Evolutionary conservation across 2,797 vertebrate genomes (phyloP).

Genomic region (Lindbergichthys nudifrons): DNA sequence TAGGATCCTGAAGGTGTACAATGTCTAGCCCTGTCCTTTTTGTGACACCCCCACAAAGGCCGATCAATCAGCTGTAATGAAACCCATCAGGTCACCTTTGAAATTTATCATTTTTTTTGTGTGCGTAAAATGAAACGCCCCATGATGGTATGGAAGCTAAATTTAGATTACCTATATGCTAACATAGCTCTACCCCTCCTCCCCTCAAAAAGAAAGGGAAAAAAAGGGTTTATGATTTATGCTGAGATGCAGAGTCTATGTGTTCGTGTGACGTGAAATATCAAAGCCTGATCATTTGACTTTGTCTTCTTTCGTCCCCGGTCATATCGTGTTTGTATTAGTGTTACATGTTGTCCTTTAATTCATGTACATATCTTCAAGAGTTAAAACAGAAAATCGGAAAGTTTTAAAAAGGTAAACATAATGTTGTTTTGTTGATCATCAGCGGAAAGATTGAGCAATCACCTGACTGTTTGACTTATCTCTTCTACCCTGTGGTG

Average conservation of each 20-base stretch:
- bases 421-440: conserved; percentile 44
- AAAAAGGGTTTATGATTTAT: conserved; percentile 43
- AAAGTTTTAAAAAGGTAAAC: conserved; percentile 48
- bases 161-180: conserved; percentile 81
- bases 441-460: conserved; percentile 54
- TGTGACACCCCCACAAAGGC: conserved; percentile 81
- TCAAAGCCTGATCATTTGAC: conserved; percentile 29
- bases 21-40: conserved; percentile 78
- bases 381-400: neutral
- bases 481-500: conserved; percentile 27
- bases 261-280: conserved; percentile 29
- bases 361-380: neutral
- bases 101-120: conserved; percentile 82
- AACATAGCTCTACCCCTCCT: conserved; percentile 61
- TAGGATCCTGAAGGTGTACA: conserved; percentile 71
- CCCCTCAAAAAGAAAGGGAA: conserved; percentile 5
- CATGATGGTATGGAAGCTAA: conserved; percentile 79
- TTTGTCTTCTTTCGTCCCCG: neutral
- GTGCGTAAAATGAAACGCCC: conserved; percentile 82
- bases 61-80: conserved; percentile 87
- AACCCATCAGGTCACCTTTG: conserved; percentile 87
- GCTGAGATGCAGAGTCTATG: conserved; percentile 42
- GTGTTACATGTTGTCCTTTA: neutral
- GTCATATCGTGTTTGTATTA: neutral
- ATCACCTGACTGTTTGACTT: conserved; percentile 62